phyloP scores from a whole-genome alignment of 2,888 invertebrate genomes.

The Mesoligia furuncula region DNA sequence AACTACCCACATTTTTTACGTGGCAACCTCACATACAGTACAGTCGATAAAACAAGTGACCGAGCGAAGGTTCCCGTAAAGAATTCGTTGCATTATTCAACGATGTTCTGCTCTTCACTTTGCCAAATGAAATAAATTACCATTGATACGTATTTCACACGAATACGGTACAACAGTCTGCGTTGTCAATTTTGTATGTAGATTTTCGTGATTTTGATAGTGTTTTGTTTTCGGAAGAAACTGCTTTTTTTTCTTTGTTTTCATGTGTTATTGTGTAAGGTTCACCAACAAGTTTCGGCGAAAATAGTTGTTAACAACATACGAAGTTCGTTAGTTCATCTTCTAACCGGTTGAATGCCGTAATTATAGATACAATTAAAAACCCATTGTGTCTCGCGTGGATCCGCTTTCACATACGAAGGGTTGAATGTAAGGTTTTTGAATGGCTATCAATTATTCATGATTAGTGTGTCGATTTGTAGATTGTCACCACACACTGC shows the following conservation, averaged over 20 bases:
- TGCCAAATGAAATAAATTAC: slow-evolving; percentile 80
- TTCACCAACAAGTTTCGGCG: background rate
- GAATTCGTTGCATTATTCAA: slow-evolving; percentile 75
- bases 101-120: slow-evolving; percentile 69
- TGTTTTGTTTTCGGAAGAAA: slow-evolving; percentile 13
- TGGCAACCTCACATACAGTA: slow-evolving; percentile 49
- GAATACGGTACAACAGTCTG: slow-evolving; percentile 51
- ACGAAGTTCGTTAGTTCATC: background rate
- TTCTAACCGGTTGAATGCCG: background rate
- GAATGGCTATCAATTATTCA: background rate
- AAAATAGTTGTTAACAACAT: background rate
- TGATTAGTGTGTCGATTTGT: background rate
- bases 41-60: slow-evolving; percentile 68
- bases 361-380: too few species aligned
- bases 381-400: too few species aligned
- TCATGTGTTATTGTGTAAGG: background rate
- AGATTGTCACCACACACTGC: background rate
- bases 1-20: slow-evolving; percentile 55
- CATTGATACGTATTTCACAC: slow-evolving; percentile 71
- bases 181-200: slow-evolving; percentile 59
- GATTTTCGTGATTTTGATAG: slow-evolving; percentile 45
- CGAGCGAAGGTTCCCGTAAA: slow-evolving; percentile 63
- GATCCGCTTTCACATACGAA: too few species aligned
- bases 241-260: background rate
- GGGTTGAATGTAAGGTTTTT: background rate